Evolutionary conservation across 2,113 vertebrate species (phyloP), one percentile per base, ranked within the genome.

Genomic region (Accipiter virgatus): DNA sequence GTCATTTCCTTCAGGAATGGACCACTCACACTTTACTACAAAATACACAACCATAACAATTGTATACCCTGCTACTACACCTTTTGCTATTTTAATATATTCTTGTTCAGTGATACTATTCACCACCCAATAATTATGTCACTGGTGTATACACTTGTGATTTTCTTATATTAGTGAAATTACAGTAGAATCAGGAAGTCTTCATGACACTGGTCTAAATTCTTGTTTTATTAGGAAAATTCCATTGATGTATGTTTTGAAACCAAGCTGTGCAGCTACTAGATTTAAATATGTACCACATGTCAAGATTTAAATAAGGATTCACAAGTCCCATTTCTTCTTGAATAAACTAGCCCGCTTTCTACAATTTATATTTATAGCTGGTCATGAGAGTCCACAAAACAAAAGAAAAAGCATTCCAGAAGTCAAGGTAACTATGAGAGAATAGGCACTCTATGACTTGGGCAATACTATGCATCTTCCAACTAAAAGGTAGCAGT

Each of bases 221-320:
- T 75, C 66, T 63, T 79, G 27, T 48, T 90, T 85, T 75, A 75
- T 55, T 55, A n/a, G 79, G 66, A 72, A 92, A 79, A 81, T 84
- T 95, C 61, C 88, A 92, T 4, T 81, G 68, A 90, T 56, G 27
- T 56, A 62, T 71, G 65, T 70, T 89, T 89, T 81, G 78, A 93
- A 93, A 78, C 31, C 85, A 92, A 96, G 59, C 65, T 85, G 45
- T 62, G 66, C 34, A 87, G 85, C 3, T 11, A 71, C 85, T 85
- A 61, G 47, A 93, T 88, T 92, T 90, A 94, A 95, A 86, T 23
- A 82, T 26, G 48, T 48, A 87, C 36, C 91, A 89, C 55, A 84
- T 38, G 45, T 82, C 82, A 75, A 68, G 79, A 90, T 80, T 50
- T 63, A 92, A 94, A 68, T n/a, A 86, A 27, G 16, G 61, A 88